A percentile compares a stretch with the other conserved stretches of the same genome.
phyloP scores from a whole-genome alignment of 92 coral and sea anemone genomes.

The Pocillopora meandrina region DNA sequence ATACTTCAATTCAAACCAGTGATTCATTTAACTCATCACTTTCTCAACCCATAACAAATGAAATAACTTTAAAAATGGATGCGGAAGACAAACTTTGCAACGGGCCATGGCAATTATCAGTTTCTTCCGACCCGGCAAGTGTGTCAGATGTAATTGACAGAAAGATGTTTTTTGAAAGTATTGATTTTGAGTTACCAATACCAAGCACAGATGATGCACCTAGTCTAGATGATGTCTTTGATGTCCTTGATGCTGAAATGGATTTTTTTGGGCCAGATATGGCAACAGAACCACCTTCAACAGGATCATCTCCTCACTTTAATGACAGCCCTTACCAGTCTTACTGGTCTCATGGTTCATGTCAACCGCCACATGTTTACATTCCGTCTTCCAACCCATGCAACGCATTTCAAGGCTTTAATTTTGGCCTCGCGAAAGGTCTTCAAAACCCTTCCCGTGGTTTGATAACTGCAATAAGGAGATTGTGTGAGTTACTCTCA shows the following conservation, averaged over 20 bases:
- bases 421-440: slow-evolving; percentile 21
- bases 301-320: neutral
- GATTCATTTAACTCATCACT: neutral
- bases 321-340: neutral
- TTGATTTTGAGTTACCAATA: slow-evolving; percentile 3
- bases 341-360: neutral
- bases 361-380: neutral
- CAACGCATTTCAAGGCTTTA: slow-evolving; percentile 23
- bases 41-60: neutral
- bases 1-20: no score
- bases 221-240: slow-evolving; percentile 28
- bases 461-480: slow-evolving; percentile 29
- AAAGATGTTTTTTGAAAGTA: slow-evolving; percentile 7
- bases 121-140: neutral
- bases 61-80: neutral
- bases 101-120: slow-evolving; percentile 15
- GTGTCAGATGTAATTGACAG: slow-evolving; percentile 24
- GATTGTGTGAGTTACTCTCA: slow-evolving; percentile 33
- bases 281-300: neutral
- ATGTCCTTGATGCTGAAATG: slow-evolving; percentile 22
- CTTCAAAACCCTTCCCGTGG: slow-evolving; percentile 26
- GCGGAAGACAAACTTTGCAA: neutral
- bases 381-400: neutral
- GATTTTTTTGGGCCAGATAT: neutral
- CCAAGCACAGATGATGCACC: slow-evolving; percentile 5